These are phyloP conservation scores for Pseudotriccus pelzelni DNA, from an alignment of 2,797 vertebrate genomes.

Conservation along the genomic window DNA sequence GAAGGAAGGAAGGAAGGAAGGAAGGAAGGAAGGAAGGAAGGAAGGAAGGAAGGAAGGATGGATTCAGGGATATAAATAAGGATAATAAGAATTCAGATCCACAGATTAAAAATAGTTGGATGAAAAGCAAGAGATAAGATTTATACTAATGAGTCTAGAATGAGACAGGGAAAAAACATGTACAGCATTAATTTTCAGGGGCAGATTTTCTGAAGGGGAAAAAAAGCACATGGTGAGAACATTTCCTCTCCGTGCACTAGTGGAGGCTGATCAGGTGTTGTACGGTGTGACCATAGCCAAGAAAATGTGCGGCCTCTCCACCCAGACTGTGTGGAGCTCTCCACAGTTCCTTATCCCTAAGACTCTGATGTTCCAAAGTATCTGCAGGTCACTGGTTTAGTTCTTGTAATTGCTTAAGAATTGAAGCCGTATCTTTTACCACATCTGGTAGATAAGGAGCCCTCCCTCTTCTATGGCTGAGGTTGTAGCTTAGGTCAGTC, in stretches of 20 bases:
- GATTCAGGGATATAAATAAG: background rate
- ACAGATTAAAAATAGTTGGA: background rate
- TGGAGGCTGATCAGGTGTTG: accelerated
- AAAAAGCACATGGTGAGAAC: background rate
- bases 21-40: no score
- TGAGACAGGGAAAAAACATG: background rate
- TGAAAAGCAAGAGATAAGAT: background rate
- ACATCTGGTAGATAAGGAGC: background rate
- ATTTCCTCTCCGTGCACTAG: background rate
- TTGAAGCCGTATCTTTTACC: background rate
- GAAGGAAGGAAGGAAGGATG: no score
- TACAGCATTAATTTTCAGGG: background rate
- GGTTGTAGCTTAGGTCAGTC: background rate
- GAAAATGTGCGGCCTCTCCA: background rate
- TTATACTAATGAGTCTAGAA: background rate
- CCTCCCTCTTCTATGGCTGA: background rate
- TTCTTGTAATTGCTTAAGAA: background rate
- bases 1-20: no score
- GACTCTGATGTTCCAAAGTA: background rate
- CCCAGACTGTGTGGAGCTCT: background rate
- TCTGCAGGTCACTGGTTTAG: background rate
- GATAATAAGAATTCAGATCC: background rate
- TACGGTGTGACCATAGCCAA: background rate
- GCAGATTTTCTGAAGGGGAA: background rate
- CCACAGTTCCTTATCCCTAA: background rate